Conservation (phyloP, 2,888 invertebrate species). For the Dryomyza anilis region DNA sequence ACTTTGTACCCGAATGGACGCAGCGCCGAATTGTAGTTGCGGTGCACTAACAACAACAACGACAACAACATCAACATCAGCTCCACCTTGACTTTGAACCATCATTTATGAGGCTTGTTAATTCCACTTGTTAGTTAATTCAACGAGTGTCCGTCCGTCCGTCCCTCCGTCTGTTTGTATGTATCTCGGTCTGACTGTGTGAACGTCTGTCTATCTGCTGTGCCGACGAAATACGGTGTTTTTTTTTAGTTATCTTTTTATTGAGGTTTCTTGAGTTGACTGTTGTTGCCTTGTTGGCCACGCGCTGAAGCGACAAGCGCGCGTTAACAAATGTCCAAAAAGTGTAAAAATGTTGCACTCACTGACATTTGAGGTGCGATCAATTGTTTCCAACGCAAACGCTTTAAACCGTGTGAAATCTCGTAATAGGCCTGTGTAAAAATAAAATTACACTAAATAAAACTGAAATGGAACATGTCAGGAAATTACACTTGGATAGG, state of each 20-base stretch:
- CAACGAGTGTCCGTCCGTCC: constrained; percentile 8
- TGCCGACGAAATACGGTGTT: no score
- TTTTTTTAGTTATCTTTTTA: background rate
- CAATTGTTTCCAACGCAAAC: background rate
- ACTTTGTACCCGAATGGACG: constrained; percentile 14
- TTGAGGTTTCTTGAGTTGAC: constrained; percentile 13
- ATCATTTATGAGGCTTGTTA: constrained; percentile 19
- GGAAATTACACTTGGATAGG: no score
- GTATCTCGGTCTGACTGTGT: background rate
- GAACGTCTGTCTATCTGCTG: no score
- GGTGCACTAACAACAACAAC: no score
- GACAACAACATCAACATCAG: no score
- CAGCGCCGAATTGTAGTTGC: background rate
- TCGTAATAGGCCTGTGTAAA: no score
- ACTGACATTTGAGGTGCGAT: constrained; percentile 14
- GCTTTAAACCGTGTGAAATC: no score
- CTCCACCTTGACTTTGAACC: constrained; percentile 8
- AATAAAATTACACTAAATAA: no score
- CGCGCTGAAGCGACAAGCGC: constrained; percentile 15
- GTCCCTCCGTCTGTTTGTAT: background rate
- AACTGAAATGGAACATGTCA: no score
- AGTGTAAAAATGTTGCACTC: constrained; percentile 1
- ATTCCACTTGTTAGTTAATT: constrained; percentile 22
- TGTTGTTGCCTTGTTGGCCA: no score
- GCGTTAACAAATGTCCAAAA: constrained; percentile 25